A percentile compares a stretch with the other conserved stretches of the same genome.
These are phyloP conservation scores for Struthidea cinerea DNA, from an alignment of 2,113 vertebrate genomes.

Conservation along the genomic window DNA sequence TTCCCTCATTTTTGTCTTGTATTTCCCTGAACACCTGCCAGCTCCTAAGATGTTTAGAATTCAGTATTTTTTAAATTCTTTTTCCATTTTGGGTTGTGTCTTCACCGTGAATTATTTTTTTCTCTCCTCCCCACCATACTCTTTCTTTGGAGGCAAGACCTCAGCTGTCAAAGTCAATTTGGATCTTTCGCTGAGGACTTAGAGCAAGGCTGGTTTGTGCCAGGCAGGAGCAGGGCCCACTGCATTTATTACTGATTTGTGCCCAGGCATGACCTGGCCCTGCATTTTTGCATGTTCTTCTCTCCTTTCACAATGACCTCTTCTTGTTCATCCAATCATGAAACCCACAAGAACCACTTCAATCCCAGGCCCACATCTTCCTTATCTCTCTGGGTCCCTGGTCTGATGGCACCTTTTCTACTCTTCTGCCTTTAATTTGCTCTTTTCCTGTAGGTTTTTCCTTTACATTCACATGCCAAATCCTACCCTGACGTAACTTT, in stretches of 20 bases:
- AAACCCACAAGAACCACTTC: neutral
- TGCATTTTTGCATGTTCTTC: neutral
- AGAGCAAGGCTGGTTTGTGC: neutral
- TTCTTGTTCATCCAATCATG: rapidly evolving
- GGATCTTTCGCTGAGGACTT: neutral
- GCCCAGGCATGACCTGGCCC: neutral
- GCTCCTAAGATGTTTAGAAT: neutral
- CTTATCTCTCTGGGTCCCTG: neutral
- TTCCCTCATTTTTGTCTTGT: neutral
- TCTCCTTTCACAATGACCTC: neutral
- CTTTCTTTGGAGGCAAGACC: neutral
- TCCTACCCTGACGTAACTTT: neutral
- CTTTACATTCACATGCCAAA: neutral
- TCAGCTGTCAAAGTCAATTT: neutral
- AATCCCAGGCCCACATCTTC: neutral
- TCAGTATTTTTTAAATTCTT: neutral
- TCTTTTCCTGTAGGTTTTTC: neutral
- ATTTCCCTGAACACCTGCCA: neutral
- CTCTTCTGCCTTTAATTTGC: neutral
- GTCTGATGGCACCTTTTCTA: neutral
- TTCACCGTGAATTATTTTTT: neutral
- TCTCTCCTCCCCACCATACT: neutral
- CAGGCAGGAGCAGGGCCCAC: neutral
- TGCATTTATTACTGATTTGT: neutral
- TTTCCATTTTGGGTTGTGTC: neutral